A percentile compares a stretch with the other conserved stretches of the same genome.
Evolutionary conservation across 2,888 invertebrate species (phyloP).

Genomic region (Agelastica alni): DNA sequence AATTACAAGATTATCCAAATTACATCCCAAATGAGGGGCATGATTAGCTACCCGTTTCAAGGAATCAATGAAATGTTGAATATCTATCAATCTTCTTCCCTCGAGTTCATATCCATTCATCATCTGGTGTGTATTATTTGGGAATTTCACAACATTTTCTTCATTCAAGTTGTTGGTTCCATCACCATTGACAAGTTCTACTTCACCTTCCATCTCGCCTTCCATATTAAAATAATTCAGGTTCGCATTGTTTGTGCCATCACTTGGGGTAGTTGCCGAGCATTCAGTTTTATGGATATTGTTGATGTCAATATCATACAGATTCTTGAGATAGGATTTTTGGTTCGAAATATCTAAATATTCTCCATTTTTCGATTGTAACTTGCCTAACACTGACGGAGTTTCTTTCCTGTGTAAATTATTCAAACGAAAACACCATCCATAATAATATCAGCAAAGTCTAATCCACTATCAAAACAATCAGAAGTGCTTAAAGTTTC

Average conservation of each 20-base stretch:
- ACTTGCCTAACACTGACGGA: too few species aligned
- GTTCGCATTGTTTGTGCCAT: too few species aligned
- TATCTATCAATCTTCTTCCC: constrained; percentile 2
- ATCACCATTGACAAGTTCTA: too few species aligned
- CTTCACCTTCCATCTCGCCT: too few species aligned
- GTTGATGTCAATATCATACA: too few species aligned
- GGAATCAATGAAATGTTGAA: neutral
- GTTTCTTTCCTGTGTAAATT: neutral
- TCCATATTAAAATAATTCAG: too few species aligned
- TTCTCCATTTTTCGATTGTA: neutral
- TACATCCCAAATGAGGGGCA: constrained; percentile 3
- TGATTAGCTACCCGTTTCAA: neutral
- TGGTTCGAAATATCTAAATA: neutral
- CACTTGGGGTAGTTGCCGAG: too few species aligned
- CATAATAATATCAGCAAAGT: too few species aligned
- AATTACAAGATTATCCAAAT: constrained; percentile 8
- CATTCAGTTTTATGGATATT: too few species aligned
- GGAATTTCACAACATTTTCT: constrained; percentile 2
- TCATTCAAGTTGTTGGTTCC: neutral
- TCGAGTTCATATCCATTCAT: constrained; percentile 5
- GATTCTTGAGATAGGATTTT: constrained; percentile 2
- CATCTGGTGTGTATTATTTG: constrained; percentile 7
- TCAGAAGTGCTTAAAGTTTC: too few species aligned
- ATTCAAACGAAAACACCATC: neutral
- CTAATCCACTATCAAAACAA: too few species aligned